Evolutionary conservation across 2,888 invertebrate species (phyloP).

Genomic region (Himalopsyche japonica): DNA sequence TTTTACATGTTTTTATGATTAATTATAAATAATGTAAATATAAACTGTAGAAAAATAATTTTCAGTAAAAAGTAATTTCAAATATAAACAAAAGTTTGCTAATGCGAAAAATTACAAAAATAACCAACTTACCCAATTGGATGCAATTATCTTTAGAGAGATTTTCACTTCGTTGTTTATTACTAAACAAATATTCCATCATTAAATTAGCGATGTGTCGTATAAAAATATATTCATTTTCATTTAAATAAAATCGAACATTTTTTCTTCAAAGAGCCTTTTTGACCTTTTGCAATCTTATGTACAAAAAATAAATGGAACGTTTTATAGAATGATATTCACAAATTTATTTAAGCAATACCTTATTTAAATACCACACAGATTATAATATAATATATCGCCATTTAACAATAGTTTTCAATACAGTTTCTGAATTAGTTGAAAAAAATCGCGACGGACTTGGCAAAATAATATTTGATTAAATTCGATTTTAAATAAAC

Average conservation of each 20-base stretch:
- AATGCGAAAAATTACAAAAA: constrained; percentile 16
- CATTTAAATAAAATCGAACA: too few species aligned
- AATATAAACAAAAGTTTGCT: not conserved
- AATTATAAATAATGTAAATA: constrained; percentile 41
- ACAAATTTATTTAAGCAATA: not conserved
- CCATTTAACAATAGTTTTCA: too few species aligned
- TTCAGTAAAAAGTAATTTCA: too few species aligned
- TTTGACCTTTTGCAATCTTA: constrained; percentile 33
- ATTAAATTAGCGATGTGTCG: too few species aligned
- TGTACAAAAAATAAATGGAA: constrained; percentile 24
- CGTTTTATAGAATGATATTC: not conserved
- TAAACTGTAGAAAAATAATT: not conserved
- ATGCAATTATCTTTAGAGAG: too few species aligned
- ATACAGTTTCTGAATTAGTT: not conserved
- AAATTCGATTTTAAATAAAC: not conserved
- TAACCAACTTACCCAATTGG: too few species aligned
- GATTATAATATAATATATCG: not conserved
- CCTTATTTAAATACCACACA: not conserved
- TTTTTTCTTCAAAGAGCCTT: constrained; percentile 18
- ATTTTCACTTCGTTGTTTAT: too few species aligned
- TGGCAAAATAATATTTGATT: not conserved
- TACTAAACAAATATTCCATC: too few species aligned
- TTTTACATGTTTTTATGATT: constrained; percentile 18
- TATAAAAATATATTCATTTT: too few species aligned
- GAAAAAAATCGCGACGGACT: not conserved